Evolutionary conservation across 2,888 invertebrate genomes (phyloP), one percentile per base, ranked within the genome.

Genomic region (Pseudolycoriella hygida): DNA sequence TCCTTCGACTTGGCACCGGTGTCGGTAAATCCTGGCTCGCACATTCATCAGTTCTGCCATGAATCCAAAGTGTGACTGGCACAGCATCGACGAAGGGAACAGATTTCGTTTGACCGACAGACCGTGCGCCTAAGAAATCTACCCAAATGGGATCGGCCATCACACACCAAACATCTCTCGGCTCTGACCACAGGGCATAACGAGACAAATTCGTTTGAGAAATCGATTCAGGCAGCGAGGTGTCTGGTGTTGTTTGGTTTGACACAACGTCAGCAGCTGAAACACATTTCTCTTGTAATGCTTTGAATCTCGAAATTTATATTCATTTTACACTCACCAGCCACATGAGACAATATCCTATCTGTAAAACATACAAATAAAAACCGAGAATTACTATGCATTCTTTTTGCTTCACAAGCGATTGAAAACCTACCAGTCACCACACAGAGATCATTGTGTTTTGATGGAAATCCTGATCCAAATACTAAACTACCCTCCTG

Each of bases 101-200:
- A 0, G 85, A 76, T 55, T 77, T 77, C 57, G 73, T 76, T 47
- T 73, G 71, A 2, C 82, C 82, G 19, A 76, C 70, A 0, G 86
- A 84, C 20, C 84, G 71, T 1, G 85, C 84, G 5, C 89, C 90
- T 49, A 79, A 71, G 62, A 93, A 93, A 64, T 94, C 94, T 11
- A 84, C 80, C 92, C 93, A 94, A 44, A 92, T 72, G 1, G 94
- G 93, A 60, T 94, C 93, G 38, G 86, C 71, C 53, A 78, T 74
- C 12, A 87, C 74, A 60, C 85, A 88, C 85, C 93, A 94, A 11
- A 94, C 77, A 54, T 85, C 79, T 52, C 86, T 75, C n/a, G 79
- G 78, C 60, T 88, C 88, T 0, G 78, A 77, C 88, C 89, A 89
- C 45, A 88, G 60, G 46, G 72, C 55, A 55, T 73, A 73, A 2